These are phyloP conservation scores for Hemichromis elongatus DNA, from an alignment of 2,113 vertebrate species.

Conservation along the genomic window DNA sequence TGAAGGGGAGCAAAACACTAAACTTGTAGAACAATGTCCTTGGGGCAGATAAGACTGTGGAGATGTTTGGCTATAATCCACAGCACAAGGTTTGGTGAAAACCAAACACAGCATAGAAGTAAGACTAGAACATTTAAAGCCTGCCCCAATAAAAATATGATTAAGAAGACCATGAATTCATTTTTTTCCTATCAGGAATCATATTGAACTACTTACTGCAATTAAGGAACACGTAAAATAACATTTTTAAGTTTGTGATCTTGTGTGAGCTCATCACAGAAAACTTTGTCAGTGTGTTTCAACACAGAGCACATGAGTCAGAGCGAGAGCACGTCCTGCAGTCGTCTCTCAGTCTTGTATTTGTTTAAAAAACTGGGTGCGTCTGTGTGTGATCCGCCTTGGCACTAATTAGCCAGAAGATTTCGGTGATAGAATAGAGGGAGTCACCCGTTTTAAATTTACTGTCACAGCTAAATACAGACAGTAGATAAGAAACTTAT, in stretches of 20 bases:
- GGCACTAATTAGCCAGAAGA: background rate
- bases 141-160: background rate
- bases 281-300: background rate
- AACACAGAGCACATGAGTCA: background rate
- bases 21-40: background rate
- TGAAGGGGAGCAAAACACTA: background rate
- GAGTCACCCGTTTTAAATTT: background rate
- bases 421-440: background rate
- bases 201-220: background rate
- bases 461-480: background rate
- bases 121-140: background rate
- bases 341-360: background rate
- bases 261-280: background rate
- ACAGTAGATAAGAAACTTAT: background rate
- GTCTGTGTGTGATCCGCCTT: background rate
- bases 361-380: background rate
- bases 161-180: background rate
- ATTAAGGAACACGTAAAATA: background rate
- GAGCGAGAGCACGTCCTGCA: background rate
- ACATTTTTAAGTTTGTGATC: background rate
- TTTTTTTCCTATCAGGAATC: background rate
- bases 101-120: rapidly evolving
- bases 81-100: background rate
- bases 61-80: background rate
- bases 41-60: background rate